A percentile compares a stretch with the other conserved stretches of the same genome.
Conservation (phyloP, 2,797 vertebrate species). For the Pseudochirops cupreus region DNA sequence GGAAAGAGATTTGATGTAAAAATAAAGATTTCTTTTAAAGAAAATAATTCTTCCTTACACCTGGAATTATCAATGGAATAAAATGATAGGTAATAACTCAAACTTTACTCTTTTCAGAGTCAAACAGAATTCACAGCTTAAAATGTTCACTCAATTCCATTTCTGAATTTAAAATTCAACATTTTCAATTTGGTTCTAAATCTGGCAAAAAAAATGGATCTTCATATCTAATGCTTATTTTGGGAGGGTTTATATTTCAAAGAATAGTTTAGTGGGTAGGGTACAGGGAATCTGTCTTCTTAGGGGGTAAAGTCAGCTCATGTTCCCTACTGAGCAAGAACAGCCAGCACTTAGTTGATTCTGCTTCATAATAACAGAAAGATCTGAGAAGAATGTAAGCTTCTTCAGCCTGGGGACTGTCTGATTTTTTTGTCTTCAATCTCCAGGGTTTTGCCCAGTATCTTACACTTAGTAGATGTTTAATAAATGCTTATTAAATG, state of each 20-base stretch:
- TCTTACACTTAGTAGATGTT: neutral
- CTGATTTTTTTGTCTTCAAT: neutral
- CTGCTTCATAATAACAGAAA: neutral
- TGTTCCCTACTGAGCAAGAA: neutral
- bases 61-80: neutral
- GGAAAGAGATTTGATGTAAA: neutral
- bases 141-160: neutral
- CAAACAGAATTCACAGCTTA: constrained; percentile 4
- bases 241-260: neutral
- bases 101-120: neutral
- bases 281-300: neutral
- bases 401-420: neutral
- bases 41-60: neutral
- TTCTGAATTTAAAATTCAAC: constrained; percentile 6
- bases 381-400: neutral
- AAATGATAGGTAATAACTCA: neutral
- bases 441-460: neutral
- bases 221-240: neutral
- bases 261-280: neutral
- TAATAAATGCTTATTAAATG: neutral
- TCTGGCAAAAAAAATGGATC: constrained; percentile 7
- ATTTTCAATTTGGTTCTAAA: constrained; percentile 32
- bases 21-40: constrained; percentile 7
- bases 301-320: neutral
- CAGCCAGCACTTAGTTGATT: neutral